Evolutionary conservation across 37 sponge, comb jelly and placozoan genomes (phyloP).

Genomic region (Spongilla lacustris): DNA sequence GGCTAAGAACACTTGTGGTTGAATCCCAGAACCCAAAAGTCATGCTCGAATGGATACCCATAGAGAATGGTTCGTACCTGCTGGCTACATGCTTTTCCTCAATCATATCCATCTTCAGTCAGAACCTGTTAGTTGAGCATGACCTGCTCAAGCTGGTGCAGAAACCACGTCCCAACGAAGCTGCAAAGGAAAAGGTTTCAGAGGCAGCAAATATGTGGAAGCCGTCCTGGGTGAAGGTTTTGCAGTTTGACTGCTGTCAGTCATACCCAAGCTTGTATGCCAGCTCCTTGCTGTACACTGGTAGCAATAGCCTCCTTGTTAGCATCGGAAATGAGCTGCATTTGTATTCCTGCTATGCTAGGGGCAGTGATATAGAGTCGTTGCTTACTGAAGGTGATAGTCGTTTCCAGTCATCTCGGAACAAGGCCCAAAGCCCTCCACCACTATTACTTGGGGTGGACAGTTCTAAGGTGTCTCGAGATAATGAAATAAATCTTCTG

Average conservation of each 20-base stretch:
- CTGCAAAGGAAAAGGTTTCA: neutral
- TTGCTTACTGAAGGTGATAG: neutral
- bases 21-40: constrained; percentile 18
- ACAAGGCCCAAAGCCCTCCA: neutral
- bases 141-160: neutral
- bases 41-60: constrained; percentile 76
- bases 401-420: neutral
- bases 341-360: constrained; percentile 63
- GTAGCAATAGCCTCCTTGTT: constrained; percentile 64
- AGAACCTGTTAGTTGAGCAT: neutral
- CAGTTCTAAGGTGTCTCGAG: neutral
- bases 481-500: constrained; percentile 36
- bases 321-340: constrained; percentile 54
- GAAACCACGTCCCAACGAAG: neutral
- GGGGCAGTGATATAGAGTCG: neutral
- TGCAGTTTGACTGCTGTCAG: constrained; percentile 49
- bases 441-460: neutral
- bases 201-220: neutral
- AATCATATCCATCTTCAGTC: constrained; percentile 47
- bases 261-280: constrained; percentile 27
- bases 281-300: constrained; percentile 52
- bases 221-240: constrained; percentile 45
- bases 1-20: constrained; percentile 24
- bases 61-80: constrained; percentile 73
- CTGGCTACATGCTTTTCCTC: constrained; percentile 69